A percentile compares a stretch with the other conserved stretches of the same genome.
These are phyloP conservation scores for Charanyca ferruginea DNA, from an alignment of 2,888 invertebrate species.

Conservation along the genomic window DNA sequence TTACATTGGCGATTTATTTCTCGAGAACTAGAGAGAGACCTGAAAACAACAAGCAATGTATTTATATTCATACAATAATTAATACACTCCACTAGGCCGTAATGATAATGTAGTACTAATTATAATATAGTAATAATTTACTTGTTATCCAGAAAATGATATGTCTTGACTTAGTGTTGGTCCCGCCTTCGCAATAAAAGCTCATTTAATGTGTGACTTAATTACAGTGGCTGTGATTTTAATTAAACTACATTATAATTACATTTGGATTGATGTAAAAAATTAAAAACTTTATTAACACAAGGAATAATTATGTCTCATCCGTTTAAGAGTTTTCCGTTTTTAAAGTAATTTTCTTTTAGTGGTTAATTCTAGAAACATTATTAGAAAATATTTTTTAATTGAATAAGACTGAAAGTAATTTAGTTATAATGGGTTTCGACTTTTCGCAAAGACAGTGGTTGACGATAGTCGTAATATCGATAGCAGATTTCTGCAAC, in stretches of 20 bases:
- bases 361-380: neutral
- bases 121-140: slow-evolving; percentile 69
- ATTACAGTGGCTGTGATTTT: slow-evolving; percentile 76
- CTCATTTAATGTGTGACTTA: slow-evolving; percentile 53
- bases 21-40: neutral
- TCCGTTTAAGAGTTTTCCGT: slow-evolving; percentile 9
- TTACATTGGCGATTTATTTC: slow-evolving; percentile 56
- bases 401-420: slow-evolving; percentile 11
- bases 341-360: slow-evolving; percentile 29
- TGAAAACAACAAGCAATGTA: slow-evolving; percentile 62
- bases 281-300: neutral
- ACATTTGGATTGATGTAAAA: neutral
- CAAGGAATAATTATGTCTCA: slow-evolving; percentile 32
- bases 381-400: neutral
- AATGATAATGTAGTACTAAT: slow-evolving; percentile 54
- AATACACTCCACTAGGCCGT: slow-evolving; percentile 67
- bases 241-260: slow-evolving; percentile 10
- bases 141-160: slow-evolving; percentile 73
- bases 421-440: slow-evolving; percentile 87
- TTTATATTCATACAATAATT: slow-evolving; percentile 52
- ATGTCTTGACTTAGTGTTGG: slow-evolving; percentile 73
- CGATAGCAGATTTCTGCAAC: slow-evolving; percentile 96
- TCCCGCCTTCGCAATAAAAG: slow-evolving; percentile 70
- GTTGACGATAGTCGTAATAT: slow-evolving; percentile 94
- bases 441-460: slow-evolving; percentile 94